phyloP scores from a whole-genome alignment of 2,113 vertebrate species.

The Aythya baeri region DNA sequence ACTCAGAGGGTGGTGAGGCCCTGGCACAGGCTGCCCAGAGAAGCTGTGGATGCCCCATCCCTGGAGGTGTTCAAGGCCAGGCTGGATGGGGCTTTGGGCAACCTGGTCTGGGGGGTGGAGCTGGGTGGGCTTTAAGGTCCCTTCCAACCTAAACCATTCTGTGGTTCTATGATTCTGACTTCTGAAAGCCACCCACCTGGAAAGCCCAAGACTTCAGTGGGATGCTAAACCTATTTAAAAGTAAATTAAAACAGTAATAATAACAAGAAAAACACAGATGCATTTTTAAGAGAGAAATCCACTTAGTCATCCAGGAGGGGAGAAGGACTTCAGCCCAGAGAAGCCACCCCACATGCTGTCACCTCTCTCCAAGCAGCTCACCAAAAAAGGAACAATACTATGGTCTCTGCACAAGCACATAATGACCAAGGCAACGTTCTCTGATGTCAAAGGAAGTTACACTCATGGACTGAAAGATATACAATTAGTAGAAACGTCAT shows the following conservation, averaged over 20 bases:
- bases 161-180: neutral
- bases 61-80: no score
- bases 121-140: no score
- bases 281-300: neutral
- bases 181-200: neutral
- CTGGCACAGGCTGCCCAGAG: no score
- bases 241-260: no score
- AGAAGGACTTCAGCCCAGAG: neutral
- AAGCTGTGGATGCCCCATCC: no score
- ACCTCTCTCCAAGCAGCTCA: rapidly evolving
- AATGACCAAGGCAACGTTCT: neutral
- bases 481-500: neutral
- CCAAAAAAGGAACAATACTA: neutral
- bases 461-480: rapidly evolving
- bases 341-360: rapidly evolving
- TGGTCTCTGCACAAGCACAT: neutral
- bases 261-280: neutral
- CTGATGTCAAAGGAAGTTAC: neutral
- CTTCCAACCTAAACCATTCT: no score
- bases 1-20: no score
- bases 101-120: no score
- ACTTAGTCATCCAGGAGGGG: neutral
- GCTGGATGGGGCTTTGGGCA: no score
- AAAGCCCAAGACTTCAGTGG: neutral
- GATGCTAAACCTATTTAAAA: neutral